phyloP scores from a whole-genome alignment of 1,140 invertebrate species.

The Drosophila trapezifrons region DNA sequence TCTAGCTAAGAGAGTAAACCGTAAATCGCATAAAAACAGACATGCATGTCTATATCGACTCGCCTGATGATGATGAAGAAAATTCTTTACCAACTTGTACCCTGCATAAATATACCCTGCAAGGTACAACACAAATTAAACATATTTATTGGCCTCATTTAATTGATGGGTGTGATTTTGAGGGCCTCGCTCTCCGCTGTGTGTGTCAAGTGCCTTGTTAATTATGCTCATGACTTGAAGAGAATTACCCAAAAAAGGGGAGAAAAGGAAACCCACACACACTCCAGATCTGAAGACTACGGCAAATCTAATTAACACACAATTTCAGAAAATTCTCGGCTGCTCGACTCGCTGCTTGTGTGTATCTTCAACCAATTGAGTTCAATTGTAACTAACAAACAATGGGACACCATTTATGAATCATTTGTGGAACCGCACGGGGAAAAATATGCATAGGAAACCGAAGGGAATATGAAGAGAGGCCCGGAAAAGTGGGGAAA shows the following conservation, averaged over 20 bases:
- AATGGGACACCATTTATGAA: constrained; percentile 51
- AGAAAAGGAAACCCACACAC: constrained; percentile 34
- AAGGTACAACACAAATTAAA: neutral
- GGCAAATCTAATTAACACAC: constrained; percentile 70
- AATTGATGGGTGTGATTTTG: constrained; percentile 14
- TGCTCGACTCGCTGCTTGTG: constrained; percentile 25
- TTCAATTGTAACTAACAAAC: constrained; percentile 66
- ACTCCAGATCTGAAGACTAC: constrained; percentile 7
- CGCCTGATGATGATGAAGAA: neutral
- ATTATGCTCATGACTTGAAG: constrained; percentile 62
- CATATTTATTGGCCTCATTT: constrained; percentile 9
- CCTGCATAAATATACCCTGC: neutral
- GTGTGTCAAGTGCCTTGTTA: constrained; percentile 76
- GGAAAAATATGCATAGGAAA: neutral
- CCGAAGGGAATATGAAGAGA: constrained; percentile 13
- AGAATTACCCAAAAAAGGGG: constrained; percentile 52
- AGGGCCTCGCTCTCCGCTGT: constrained; percentile 2
- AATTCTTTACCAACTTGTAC: neutral
- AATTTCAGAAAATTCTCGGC: constrained; percentile 39
- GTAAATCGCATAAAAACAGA: no score
- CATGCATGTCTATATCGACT: neutral
- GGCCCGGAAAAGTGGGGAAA: constrained; percentile 3
- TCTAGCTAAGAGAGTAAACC: no score
- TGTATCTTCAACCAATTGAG: constrained; percentile 59
- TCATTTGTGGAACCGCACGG: constrained; percentile 16